Evolutionary conservation across 2,113 vertebrate species (phyloP).

Genomic region (Scortum barcoo): DNA sequence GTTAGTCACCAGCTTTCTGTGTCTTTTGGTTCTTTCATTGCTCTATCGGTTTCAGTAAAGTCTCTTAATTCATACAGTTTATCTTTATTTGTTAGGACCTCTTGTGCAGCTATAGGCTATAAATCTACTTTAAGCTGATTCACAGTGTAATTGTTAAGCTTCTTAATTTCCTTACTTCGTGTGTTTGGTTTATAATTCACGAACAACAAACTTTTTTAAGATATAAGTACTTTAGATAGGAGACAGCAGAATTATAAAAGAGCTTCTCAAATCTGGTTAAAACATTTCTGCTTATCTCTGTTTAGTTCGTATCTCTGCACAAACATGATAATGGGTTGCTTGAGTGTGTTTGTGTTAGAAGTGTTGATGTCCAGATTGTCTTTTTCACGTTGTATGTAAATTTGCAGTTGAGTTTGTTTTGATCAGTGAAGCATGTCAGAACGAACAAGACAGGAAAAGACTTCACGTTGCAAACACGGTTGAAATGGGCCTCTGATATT

Average conservation of each 20-base stretch:
- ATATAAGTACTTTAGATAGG: neutral
- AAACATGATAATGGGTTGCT: neutral
- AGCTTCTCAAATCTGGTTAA: neutral
- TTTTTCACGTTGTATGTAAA: too few relatives aligned
- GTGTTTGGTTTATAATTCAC: constrained; percentile 6
- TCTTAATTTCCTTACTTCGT: neutral
- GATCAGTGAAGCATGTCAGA: neutral
- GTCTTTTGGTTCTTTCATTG: neutral
- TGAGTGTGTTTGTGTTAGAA: neutral
- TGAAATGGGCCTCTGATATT: neutral
- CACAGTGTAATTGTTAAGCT: neutral
- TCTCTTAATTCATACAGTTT: neutral
- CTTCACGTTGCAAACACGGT: neutral
- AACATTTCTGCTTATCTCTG: neutral
- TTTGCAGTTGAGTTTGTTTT: neutral
- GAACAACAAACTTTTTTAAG: neutral
- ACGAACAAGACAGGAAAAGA: neutral
- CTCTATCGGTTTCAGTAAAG: neutral
- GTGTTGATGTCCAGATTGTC: neutral
- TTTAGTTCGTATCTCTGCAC: neutral
- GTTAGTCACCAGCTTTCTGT: constrained; percentile 4
- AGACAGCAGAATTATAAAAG: too few relatives aligned
- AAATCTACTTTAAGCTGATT: constrained; percentile 10
- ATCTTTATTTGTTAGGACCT: neutral
- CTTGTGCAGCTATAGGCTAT: neutral